Evolutionary conservation across 2,888 invertebrate genomes (phyloP), one percentile per base, ranked within the genome.

Genomic region (Rhingia campestris): DNA sequence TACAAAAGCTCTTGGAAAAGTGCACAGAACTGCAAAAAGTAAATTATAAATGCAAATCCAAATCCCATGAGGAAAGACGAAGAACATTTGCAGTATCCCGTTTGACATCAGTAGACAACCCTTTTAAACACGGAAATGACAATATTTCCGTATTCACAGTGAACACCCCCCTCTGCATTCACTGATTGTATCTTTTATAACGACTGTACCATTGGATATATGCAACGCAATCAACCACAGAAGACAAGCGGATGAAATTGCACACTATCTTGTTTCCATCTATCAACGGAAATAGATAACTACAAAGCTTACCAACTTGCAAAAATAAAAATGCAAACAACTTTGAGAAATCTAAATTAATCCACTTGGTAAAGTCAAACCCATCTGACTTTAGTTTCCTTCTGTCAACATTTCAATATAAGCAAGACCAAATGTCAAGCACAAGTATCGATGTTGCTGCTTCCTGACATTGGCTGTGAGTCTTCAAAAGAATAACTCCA

Each of bases 381-480:
- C 61, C 59, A 14, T 56, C 49, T 54, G 45, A 69, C 61, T 63
- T 14, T 2, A 6, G 3, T 61, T 41, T 56, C 47, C 47, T 67
- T 45, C 61, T 73, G 63, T 73, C 80, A 74, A 80, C 47, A 67
- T 80, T 69, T 72, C 61, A 37, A 9, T 66, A 39, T 32, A 35
- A 9, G 39, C 12, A 37, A 22, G 22, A 63, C 73, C 79, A 72
- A 82, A 82, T 79, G 82, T 64, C 82, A 82, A 73, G 53, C 63
- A 77, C 75, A 58, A 75, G 35, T 53, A 9, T n/a, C 56, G 32
- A 22, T 22, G 22, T 22, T 22, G 1, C 22, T 22, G 22, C 22
- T 22, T 22, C 22, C 2, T 22, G 22, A 22, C 22, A 22, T 22
- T 22, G 22, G 22, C 22, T 22, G 22, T 39, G 37, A 37, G 45